phyloP scores from a whole-genome alignment of 2,888 invertebrate species.

The Reticulitermes lucifugus region DNA sequence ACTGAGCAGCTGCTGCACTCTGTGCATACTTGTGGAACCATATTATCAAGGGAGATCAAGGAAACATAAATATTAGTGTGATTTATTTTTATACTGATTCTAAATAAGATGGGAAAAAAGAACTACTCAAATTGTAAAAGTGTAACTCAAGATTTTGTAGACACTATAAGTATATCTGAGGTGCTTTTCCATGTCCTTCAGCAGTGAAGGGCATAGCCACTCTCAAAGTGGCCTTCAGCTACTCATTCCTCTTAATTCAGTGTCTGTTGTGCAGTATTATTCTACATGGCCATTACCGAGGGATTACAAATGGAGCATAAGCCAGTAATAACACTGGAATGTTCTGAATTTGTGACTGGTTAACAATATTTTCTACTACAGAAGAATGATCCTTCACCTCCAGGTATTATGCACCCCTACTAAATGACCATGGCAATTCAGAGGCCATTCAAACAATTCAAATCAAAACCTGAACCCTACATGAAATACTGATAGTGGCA shows the following conservation, averaged over 20 bases:
- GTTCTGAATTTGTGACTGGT: neutral
- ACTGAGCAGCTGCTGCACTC: neutral
- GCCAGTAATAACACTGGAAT: too few species aligned
- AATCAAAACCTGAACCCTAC: too few species aligned
- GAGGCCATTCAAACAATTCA: too few species aligned
- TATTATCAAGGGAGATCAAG: neutral
- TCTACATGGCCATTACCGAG: neutral
- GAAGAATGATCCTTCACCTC: too few species aligned
- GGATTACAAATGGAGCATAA: neutral
- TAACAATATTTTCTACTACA: neutral
- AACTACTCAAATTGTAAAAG: slow-evolving; percentile 15
- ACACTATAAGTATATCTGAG: neutral
- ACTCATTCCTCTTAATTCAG: neutral
- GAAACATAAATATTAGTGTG: neutral
- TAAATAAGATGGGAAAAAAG: neutral
- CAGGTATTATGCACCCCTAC: too few species aligned
- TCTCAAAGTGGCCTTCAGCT: neutral
- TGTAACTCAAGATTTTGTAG: neutral
- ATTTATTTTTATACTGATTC: slow-evolving; percentile 34
- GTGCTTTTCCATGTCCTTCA: neutral
- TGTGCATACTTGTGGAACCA: neutral
- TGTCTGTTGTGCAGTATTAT: neutral
- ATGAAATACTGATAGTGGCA: too few species aligned
- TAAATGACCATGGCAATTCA: too few species aligned
- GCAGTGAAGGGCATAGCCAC: neutral